A percentile compares a stretch with the other conserved stretches of the same genome.
These are phyloP conservation scores for Colletes gigas DNA, from an alignment of 1,140 invertebrate species.

Conservation along the genomic window DNA sequence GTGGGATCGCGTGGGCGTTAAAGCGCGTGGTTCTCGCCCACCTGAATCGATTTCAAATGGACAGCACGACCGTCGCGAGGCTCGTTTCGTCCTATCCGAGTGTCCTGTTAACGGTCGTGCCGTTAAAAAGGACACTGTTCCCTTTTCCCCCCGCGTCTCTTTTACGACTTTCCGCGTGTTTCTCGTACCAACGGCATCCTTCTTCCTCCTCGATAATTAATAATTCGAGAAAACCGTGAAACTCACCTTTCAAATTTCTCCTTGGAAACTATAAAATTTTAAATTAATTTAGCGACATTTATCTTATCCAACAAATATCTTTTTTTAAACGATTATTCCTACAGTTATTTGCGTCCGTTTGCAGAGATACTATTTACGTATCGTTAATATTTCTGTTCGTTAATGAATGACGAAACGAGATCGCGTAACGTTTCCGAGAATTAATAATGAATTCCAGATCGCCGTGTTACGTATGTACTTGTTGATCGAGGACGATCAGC, in stretches of 20 bases:
- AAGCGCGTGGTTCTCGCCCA: conserved; percentile 65
- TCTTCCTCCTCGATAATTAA: not conserved
- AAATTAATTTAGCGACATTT: too few species aligned
- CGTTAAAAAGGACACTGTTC: conserved; percentile 36
- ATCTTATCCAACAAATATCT: too few species aligned
- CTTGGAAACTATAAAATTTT: too few species aligned
- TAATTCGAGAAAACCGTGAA: too few species aligned
- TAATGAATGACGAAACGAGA: not conserved
- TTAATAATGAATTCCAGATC: not conserved
- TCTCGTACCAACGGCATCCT: not conserved
- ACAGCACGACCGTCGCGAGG: conserved; percentile 28
- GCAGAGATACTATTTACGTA: too few species aligned
- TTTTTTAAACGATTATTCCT: too few species aligned
- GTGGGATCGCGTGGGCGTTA: conserved; percentile 61
- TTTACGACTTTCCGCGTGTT: conserved; percentile 16
- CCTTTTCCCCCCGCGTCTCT: conserved; percentile 13
- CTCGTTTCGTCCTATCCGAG: conserved; percentile 54
- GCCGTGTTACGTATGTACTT: not conserved
- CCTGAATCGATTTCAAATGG: conserved; percentile 65
- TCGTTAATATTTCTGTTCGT: not conserved
- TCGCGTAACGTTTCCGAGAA: not conserved
- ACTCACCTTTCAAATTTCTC: too few species aligned
- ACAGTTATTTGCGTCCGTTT: too few species aligned
- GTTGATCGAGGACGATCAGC: not conserved
- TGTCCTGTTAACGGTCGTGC: conserved; percentile 57